Evolutionary conservation across 1,140 invertebrate genomes (phyloP).

Genomic region (Heliconius himera): DNA sequence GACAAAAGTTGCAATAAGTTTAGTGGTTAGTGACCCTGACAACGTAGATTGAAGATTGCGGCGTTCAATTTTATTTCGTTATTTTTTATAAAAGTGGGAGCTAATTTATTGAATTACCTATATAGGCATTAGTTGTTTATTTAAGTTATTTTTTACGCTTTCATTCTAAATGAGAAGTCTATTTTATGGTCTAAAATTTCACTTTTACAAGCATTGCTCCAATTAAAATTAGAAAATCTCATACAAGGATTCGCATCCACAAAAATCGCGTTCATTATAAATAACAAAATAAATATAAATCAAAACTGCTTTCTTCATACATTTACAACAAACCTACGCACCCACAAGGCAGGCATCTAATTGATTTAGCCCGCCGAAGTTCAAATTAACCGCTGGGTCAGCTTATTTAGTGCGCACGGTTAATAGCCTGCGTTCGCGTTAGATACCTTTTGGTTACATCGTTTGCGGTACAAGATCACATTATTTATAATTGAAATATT

Average conservation of each 20-base stretch:
- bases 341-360: neutral
- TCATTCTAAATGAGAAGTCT: neutral
- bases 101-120: neutral
- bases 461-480: slow-evolving; percentile 18
- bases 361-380: slow-evolving; percentile 27
- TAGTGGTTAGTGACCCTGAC: neutral
- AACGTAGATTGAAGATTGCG: neutral
- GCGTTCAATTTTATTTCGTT: neutral
- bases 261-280: no score
- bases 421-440: slow-evolving; percentile 19
- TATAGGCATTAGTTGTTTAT: neutral
- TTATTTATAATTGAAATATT: slow-evolving; percentile 22
- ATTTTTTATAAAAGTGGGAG: neutral
- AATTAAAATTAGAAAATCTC: no score
- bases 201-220: no score
- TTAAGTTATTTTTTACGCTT: neutral
- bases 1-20: neutral
- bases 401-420: slow-evolving; percentile 28
- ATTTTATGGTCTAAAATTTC: no score
- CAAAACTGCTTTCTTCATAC: neutral
- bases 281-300: no score
- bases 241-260: no score
- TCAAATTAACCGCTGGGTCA: slow-evolving; percentile 32
- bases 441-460: slow-evolving; percentile 17
- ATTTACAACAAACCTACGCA: neutral